These are phyloP conservation scores for Mormyrus lacerda DNA, from an alignment of 2,113 vertebrate species.

Conservation along the genomic window DNA sequence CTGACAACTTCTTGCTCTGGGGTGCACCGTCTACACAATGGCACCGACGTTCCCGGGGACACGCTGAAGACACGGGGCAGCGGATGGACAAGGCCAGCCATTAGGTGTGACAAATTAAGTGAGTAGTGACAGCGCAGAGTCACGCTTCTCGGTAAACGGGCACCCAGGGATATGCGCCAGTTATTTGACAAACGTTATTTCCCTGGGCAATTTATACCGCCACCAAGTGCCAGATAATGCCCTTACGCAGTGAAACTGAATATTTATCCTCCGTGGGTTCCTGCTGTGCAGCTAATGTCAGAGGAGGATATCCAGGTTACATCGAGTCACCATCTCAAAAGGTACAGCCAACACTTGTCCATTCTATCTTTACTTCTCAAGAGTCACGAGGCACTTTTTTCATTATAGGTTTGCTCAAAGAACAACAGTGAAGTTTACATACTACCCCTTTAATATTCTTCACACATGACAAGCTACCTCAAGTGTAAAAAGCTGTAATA, in stretches of 20 bases:
- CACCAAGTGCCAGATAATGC: slow-evolving; percentile 25
- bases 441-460: not conserved
- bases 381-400: not conserved
- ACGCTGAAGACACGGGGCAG: not conserved
- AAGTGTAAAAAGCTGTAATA: not conserved
- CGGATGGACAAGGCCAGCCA: slow-evolving; percentile 39
- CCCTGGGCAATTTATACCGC: slow-evolving; percentile 6
- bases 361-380: slow-evolving; percentile 2
- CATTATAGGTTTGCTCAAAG: not conserved
- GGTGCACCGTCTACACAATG: slow-evolving; percentile 39
- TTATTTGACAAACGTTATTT: slow-evolving; percentile 21
- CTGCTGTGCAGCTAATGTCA: slow-evolving; percentile 2
- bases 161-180: slow-evolving; percentile 14
- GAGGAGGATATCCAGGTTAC: slow-evolving; percentile 25
- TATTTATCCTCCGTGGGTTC: slow-evolving; percentile 19
- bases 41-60: not conserved
- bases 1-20: slow-evolving; percentile 39
- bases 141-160: slow-evolving; percentile 20
- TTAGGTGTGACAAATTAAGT: slow-evolving; percentile 33
- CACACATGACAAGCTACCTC: not conserved
- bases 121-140: slow-evolving; percentile 21
- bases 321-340: slow-evolving; percentile 24
- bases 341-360: slow-evolving; percentile 6
- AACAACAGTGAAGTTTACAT: not conserved
- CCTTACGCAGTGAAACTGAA: slow-evolving; percentile 28